These are phyloP conservation scores for Colossoma macropomum DNA, from an alignment of 2,113 vertebrate species.

Conservation along the genomic window DNA sequence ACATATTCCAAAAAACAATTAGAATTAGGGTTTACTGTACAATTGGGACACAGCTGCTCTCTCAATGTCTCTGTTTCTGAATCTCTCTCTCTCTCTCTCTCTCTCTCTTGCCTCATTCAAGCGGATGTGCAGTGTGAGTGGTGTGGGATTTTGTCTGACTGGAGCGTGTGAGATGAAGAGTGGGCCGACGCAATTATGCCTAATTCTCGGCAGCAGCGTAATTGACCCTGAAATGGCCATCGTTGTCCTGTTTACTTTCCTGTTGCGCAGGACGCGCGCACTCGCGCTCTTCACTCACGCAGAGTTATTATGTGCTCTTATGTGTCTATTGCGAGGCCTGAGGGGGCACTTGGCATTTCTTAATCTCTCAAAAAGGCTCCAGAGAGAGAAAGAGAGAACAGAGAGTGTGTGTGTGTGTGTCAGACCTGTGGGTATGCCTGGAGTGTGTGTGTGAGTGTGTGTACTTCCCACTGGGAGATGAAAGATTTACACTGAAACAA, in stretches of 20 bases:
- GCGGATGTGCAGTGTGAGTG: not conserved
- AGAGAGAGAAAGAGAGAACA: not conserved
- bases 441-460: not conserved
- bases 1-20: too few relatives aligned
- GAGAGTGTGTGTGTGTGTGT: not conserved
- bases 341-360: not conserved
- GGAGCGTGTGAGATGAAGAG: not conserved
- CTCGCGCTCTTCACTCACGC: not conserved
- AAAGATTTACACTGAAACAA: conserved; percentile 46
- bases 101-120: not conserved
- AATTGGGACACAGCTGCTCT: too few relatives aligned
- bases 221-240: conserved; percentile 4
- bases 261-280: not conserved
- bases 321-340: not conserved
- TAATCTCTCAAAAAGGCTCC: not conserved
- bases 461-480: conserved; percentile 23
- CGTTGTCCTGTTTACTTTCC: not conserved
- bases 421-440: not conserved
- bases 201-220: not conserved
- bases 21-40: too few relatives aligned
- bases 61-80: too few relatives aligned
- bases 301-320: not conserved
- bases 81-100: not conserved
- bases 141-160: not conserved
- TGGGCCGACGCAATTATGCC: not conserved